Evolutionary conservation across 2,113 vertebrate genomes (phyloP), one percentile per base, ranked within the genome.

Genomic region (Pyrgilauda ruficollis): DNA sequence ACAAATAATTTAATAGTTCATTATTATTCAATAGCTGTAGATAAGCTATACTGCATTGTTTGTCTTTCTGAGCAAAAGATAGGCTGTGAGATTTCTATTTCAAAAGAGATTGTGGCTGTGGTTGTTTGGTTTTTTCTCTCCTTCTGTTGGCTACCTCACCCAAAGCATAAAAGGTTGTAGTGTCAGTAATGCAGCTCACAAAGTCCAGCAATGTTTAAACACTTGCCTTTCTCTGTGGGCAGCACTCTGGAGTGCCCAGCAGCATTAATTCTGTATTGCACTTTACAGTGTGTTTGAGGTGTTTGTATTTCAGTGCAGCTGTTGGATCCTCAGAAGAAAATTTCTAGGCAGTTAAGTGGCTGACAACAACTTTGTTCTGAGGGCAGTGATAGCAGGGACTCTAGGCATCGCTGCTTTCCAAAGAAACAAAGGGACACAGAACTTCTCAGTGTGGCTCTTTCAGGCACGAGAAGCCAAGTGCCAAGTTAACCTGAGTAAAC

Each of bases 401-500:
- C 47, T 55, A 2, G 30, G 77, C 49, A 50, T 59, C 10, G 28
- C 37, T 73, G 63, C 86, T 79, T 95, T 93, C 93, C 44, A 92
- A n/a, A 87, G 91, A 87, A 75, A 59, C n/a, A 27, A 62, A 81
- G 43, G 63, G 55, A 82, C 74, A 83, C 84, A 96, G 43, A 93
- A 53, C 44, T 90, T 63, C 92, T 95, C 70, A 74, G 44, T 61
- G 55, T 67, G 90, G 37, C 58, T 56, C 58, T 81, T 83, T 87
- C 55, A 94, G 78, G 62, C 5, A 1, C 2, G 55, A 58, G 59
- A 85, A 63, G 70, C 68, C 58, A 56, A 88, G 41, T 95, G 92
- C 94, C 87, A 91, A 93, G 82, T 94, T 88, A 95, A 93, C 82
- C 75, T 94, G 93, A 95, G 90, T 91, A 93, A 95, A 70, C 24